phyloP scores from a whole-genome alignment of 35 echinoderm and acorn worm species.

The Holothuria glaberrima region DNA sequence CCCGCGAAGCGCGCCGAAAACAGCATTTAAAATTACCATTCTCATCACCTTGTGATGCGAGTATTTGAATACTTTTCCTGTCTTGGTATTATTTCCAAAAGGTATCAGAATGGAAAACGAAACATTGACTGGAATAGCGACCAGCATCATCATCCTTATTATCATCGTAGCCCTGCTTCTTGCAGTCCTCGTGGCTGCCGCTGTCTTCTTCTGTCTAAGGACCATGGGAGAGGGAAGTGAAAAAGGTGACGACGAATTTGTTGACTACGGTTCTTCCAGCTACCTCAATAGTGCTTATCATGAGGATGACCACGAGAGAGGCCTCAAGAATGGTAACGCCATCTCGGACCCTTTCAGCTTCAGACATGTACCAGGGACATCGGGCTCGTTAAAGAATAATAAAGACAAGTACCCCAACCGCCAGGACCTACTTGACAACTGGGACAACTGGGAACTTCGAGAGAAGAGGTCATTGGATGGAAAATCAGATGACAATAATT shows the following conservation, averaged over 20 bases:
- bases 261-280: conserved; percentile 46
- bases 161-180: conserved; percentile 12
- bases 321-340: conserved; percentile 32
- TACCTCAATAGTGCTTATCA: conserved; percentile 51
- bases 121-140: neutral
- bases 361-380: neutral
- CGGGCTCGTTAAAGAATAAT: neutral
- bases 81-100: neutral
- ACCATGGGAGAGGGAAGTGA: neutral
- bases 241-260: conserved; percentile 13
- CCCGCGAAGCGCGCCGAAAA: too few relatives aligned
- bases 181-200: neutral
- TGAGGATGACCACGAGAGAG: conserved; percentile 40
- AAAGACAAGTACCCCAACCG: conserved; percentile 9
- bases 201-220: neutral
- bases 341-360: conserved; percentile 37
- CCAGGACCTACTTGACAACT: conserved; percentile 27
- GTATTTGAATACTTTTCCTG: neutral
- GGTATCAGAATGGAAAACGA: too few relatives aligned
- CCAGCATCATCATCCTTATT: conserved; percentile 17
- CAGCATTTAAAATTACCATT: neutral
- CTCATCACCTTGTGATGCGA: neutral
- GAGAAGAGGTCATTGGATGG: conserved; percentile 44
- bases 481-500: conserved; percentile 46
- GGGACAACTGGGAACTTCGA: conserved; percentile 47